phyloP scores from a whole-genome alignment of 2,113 vertebrate species.

The Podarcis muralis region DNA sequence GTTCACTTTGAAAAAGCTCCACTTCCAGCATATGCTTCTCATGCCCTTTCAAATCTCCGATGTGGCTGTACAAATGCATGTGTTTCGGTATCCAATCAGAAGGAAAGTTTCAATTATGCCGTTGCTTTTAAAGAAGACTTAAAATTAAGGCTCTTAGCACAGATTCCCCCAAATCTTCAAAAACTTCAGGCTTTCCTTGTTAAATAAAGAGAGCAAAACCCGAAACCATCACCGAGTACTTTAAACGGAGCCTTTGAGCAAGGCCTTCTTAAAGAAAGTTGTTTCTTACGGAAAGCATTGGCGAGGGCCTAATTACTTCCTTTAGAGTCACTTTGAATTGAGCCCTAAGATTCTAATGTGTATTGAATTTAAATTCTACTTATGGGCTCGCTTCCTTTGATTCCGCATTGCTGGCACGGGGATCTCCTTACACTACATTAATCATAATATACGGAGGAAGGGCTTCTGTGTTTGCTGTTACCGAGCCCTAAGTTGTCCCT shows the following conservation, averaged over 20 bases:
- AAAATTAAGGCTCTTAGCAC: constrained; percentile 42
- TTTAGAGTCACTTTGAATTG: constrained; percentile 56
- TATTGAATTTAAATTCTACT: constrained; percentile 65
- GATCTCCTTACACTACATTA: constrained; percentile 55
- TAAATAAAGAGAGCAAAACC: constrained; percentile 4
- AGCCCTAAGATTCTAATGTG: constrained; percentile 53
- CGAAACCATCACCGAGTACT: constrained; percentile 8
- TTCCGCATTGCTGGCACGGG: constrained; percentile 52
- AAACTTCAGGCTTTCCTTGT: constrained; percentile 33
- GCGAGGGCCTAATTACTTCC: constrained; percentile 49
- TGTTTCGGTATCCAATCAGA: constrained; percentile 16
- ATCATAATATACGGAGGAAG: constrained; percentile 56
- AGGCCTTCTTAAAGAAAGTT: constrained; percentile 55
- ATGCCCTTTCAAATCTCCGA: constrained; percentile 17
- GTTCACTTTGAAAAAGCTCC: constrained; percentile 1
- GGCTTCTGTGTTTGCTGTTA: constrained; percentile 54
- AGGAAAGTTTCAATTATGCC: constrained; percentile 43
- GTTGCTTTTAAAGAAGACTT: constrained; percentile 43
- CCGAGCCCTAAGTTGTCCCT: constrained; percentile 52
- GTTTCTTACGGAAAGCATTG: constrained; percentile 62
- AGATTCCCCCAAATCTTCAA: not conserved
- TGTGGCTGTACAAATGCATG: not conserved
- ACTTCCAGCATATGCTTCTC: not conserved
- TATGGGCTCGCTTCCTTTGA: constrained; percentile 67
- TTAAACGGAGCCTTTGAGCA: constrained; percentile 49